Evolutionary conservation across 2,113 vertebrate species (phyloP).

Genomic region (Camarhynchus parvulus): DNA sequence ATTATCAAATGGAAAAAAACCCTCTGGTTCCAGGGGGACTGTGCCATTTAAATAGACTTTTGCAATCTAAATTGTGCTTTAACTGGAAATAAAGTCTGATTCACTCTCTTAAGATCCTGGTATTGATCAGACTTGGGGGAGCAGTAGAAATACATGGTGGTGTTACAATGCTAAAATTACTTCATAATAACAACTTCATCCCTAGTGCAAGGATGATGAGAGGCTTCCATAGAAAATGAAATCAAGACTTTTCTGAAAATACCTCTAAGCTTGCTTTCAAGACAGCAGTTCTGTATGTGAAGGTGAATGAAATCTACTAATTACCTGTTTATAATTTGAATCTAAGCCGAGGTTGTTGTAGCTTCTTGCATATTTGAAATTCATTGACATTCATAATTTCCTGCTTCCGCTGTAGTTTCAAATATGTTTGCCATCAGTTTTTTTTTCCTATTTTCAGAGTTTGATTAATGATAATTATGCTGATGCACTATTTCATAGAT

Average conservation of each 20-base stretch:
- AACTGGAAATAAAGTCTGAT: neutral
- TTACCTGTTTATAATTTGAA: neutral
- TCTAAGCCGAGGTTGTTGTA: neutral
- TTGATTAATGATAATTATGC: neutral
- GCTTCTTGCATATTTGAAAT: neutral
- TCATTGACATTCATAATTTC: neutral
- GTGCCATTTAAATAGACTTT: neutral
- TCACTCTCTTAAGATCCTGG: neutral
- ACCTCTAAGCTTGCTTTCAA: neutral
- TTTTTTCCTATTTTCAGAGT: neutral
- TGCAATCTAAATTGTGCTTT: neutral
- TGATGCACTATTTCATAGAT: neutral
- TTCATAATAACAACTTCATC: neutral
- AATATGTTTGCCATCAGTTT: neutral
- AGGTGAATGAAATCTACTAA: neutral
- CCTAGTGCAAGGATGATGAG: neutral
- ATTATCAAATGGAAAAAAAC: accelerated
- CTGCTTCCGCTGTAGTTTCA: neutral
- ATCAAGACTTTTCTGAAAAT: neutral
- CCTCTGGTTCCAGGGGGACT: neutral
- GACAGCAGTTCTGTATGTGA: neutral
- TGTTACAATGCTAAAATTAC: neutral
- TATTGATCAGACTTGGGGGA: neutral
- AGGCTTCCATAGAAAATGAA: neutral
- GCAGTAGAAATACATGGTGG: neutral